These are phyloP conservation scores for Capreolus pygargus DNA, from an alignment of 2,113 vertebrate genomes.

Conservation along the genomic window DNA sequence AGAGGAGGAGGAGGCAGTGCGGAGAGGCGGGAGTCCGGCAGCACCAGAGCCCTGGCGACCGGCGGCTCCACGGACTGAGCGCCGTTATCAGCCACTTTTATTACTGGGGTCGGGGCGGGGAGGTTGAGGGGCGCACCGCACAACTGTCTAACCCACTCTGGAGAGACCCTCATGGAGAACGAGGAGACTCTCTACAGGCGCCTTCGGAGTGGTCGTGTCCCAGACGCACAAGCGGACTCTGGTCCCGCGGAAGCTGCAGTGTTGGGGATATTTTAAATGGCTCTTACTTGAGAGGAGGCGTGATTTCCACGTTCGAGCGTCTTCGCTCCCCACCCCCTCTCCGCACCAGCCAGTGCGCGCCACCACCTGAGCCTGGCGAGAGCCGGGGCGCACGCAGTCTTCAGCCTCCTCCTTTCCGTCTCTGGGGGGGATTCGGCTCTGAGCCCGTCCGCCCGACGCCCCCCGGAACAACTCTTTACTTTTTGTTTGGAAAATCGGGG, in stretches of 20 bases:
- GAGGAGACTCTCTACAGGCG: not conserved
- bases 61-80: not conserved
- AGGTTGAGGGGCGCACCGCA: not conserved
- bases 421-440: constrained; percentile 29
- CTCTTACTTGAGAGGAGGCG: constrained; percentile 68
- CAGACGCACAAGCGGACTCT: not conserved
- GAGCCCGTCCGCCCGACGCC: constrained; percentile 29
- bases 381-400: constrained; percentile 61
- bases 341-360: constrained; percentile 63
- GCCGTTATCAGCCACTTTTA: constrained; percentile 55
- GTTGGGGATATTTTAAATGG: constrained; percentile 54
- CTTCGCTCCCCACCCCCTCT: constrained; percentile 69
- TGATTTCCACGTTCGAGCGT: constrained; percentile 65
- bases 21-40: not conserved
- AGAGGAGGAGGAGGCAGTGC: not conserved
- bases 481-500: constrained; percentile 59
- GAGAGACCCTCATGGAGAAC: not conserved
- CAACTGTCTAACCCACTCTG: not conserved
- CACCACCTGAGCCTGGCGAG: constrained; percentile 66
- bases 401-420: constrained; percentile 37
- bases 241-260: constrained; percentile 58
- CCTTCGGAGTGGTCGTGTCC: constrained; percentile 23
- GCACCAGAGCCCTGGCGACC: constrained; percentile 5
- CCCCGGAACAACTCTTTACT: constrained; percentile 70
- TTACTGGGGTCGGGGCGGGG: not conserved